Percentiles rank a stretch among this genome's conserved stretches.
phyloP scores from a whole-genome alignment of 2,888 invertebrate genomes.

The Agonum fuliginosum region DNA sequence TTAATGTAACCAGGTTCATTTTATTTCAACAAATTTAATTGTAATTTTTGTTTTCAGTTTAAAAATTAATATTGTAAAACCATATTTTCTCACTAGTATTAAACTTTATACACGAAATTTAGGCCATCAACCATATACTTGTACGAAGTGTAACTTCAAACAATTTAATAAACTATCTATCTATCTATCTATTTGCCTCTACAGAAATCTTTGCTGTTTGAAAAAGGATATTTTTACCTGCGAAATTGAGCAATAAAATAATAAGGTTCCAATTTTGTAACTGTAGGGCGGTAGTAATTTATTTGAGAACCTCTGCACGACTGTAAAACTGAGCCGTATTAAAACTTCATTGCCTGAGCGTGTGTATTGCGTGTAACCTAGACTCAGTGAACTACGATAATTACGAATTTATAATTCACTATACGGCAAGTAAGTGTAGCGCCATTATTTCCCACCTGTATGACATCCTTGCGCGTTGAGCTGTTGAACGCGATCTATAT shows the following conservation, averaged over 20 bases:
- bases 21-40: no score
- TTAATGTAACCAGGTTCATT: no score
- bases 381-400: constrained; percentile 43
- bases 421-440: constrained; percentile 21
- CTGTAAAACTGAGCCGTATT: constrained; percentile 31
- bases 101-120: no score
- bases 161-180: no score
- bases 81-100: no score
- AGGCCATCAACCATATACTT: no score
- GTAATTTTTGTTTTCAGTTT: no score
- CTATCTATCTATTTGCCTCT: no score
- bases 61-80: no score
- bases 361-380: constrained; percentile 14
- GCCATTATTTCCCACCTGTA: constrained; percentile 12
- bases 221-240: not conserved
- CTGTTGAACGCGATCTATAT: not conserved
- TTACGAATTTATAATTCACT: constrained; percentile 53
- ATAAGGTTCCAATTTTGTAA: not conserved
- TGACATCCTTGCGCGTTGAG: not conserved
- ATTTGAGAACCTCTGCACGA: not conserved
- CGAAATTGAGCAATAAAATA: not conserved
- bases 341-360: constrained; percentile 49
- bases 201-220: no score
- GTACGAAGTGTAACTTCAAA: no score
- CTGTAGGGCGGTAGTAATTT: no score